These are phyloP conservation scores for Alcedo atthis DNA, from an alignment of 2,797 vertebrate species.

Conservation along the genomic window DNA sequence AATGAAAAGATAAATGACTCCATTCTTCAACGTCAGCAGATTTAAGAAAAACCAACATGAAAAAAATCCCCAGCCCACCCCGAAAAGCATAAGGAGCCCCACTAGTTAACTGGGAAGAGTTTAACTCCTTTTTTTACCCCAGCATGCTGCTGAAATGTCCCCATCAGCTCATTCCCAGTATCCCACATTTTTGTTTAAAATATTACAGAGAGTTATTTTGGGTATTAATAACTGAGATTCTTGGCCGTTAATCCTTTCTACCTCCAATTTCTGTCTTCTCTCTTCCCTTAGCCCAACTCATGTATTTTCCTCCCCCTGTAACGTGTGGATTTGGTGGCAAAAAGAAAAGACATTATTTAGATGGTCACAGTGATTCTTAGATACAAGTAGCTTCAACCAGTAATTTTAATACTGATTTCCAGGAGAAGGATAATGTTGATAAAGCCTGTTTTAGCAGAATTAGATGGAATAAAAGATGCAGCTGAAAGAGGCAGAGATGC, in stretches of 20 bases:
- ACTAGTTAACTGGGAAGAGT: not conserved
- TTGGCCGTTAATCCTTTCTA: not conserved
- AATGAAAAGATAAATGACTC: not conserved
- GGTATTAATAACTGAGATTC: not conserved
- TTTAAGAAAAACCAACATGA: not conserved
- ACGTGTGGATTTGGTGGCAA: not conserved
- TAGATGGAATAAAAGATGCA: not conserved
- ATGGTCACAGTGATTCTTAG: not conserved
- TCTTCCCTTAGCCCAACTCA: not conserved
- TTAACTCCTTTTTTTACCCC: not conserved
- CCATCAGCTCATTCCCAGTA: not conserved
- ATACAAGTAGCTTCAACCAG: not conserved
- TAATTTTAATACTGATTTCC: constrained; percentile 31
- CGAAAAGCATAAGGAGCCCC: not conserved
- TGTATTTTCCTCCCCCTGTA: not conserved
- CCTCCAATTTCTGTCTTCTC: not conserved
- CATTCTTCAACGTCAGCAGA: not conserved
- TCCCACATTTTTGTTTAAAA: constrained; percentile 48
- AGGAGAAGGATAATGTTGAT: not conserved
- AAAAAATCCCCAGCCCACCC: not conserved
- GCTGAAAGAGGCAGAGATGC: not conserved
- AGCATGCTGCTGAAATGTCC: not conserved
- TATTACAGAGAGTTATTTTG: not conserved
- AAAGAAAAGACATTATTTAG: not conserved
- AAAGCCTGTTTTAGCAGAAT: not conserved